These are phyloP conservation scores for Motacilla alba DNA, from an alignment of 2,113 vertebrate species.

Conservation along the genomic window DNA sequence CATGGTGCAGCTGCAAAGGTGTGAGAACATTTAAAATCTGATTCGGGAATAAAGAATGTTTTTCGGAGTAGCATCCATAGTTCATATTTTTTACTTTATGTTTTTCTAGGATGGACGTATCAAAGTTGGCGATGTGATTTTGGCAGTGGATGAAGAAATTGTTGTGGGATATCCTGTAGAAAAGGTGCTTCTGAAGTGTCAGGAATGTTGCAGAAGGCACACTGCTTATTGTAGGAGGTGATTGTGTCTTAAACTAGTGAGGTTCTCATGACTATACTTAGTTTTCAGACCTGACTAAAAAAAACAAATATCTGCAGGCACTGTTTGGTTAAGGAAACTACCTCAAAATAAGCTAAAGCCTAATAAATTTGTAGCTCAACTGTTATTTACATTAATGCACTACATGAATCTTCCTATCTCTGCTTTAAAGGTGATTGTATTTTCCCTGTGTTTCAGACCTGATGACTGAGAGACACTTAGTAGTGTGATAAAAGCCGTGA, in stretches of 20 bases:
- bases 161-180: slow-evolving; percentile 82
- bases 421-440: neutral
- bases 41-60: neutral
- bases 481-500: neutral
- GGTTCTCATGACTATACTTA: neutral
- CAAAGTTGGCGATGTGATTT: slow-evolving; percentile 82
- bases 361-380: neutral
- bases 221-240: neutral
- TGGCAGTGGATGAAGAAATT: slow-evolving; percentile 84
- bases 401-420: neutral
- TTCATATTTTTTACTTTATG: neutral
- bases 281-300: neutral
- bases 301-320: neutral
- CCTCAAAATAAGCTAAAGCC: neutral
- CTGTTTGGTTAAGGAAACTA: neutral
- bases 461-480: neutral
- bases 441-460: neutral
- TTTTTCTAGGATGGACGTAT: slow-evolving; percentile 81
- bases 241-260: neutral
- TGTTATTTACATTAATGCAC: neutral
- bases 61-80: neutral
- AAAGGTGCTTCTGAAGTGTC: slow-evolving; percentile 75
- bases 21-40: neutral
- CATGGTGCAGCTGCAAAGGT: slow-evolving; percentile 79
- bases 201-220: neutral